phyloP scores from a whole-genome alignment of 2,113 vertebrate species.

The Nibea albiflora region DNA sequence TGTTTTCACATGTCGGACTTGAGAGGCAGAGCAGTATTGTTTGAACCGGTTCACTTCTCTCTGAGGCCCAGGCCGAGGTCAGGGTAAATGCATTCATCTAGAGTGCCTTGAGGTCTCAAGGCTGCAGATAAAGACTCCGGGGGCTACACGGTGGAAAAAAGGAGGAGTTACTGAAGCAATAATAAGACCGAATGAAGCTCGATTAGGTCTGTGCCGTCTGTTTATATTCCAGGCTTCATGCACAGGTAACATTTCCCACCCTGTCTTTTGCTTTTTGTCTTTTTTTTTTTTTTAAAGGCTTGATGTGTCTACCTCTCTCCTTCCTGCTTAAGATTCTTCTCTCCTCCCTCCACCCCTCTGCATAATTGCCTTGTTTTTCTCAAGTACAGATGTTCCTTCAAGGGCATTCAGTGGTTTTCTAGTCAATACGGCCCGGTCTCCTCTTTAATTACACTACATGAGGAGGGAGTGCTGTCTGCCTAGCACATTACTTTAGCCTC shows the following conservation, averaged over 20 bases:
- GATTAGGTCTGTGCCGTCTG: slow-evolving; percentile 5
- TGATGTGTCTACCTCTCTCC: slow-evolving; percentile 57
- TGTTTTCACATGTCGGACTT: slow-evolving; percentile 51
- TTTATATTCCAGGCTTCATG: slow-evolving; percentile 45
- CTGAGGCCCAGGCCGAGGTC: slow-evolving; percentile 62
- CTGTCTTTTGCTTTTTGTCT: slow-evolving; percentile 43
- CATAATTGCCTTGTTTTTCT: slow-evolving; percentile 88
- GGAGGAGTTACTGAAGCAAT: slow-evolving; percentile 46
- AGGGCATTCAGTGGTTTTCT: slow-evolving; percentile 84
- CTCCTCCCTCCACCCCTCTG: slow-evolving; percentile 65
- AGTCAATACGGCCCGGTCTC: slow-evolving; percentile 82
- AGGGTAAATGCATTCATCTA: slow-evolving; percentile 73
- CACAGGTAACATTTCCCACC: slow-evolving; percentile 24
- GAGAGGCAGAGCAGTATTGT: slow-evolving; percentile 58
- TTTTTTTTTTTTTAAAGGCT: slow-evolving; percentile 41
- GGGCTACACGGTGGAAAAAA: slow-evolving; percentile 31
- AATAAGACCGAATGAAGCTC: slow-evolving; percentile 38
- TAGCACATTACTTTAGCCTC: slow-evolving; percentile 63
- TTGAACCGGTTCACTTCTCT: slow-evolving; percentile 59
- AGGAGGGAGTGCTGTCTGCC: slow-evolving; percentile 74
- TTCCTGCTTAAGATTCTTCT: slow-evolving; percentile 70
- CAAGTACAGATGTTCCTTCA: slow-evolving; percentile 85
- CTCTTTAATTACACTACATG: slow-evolving; percentile 86
- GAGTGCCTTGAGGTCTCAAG: slow-evolving; percentile 71
- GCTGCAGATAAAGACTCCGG: slow-evolving; percentile 71